Evolutionary conservation across 2,888 invertebrate species (phyloP), one percentile per base, ranked within the genome.

Genomic region (Tetranychus piercei): DNA sequence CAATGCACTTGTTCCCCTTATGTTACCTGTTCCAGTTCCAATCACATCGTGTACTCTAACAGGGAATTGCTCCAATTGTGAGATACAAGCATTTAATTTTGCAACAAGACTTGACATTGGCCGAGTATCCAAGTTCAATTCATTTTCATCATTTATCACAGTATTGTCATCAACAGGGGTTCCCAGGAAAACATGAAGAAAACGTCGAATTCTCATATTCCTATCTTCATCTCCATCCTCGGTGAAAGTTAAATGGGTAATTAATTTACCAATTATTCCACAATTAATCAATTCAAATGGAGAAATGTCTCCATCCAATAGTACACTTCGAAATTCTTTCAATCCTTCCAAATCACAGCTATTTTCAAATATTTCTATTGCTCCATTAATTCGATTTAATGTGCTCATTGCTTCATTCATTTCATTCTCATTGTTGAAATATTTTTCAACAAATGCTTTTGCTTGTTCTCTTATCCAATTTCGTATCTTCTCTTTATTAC

Each of bases 211-310:
- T 73, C 94, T 87, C 77, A 80, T 78, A 75, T 83, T 82, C 70
- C 81, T 77, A 6, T 78, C 6, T 74, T 67, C 75, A 15, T 80
- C 79, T 23, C 78, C 77, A 15, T 82, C 55, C 55, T 55, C 15
- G 11, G 15, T 15, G 15, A 9, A 80, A n/a, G 94, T 92, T 82
- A 99, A 87, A 85, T 90, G 97, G 80, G 88, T 88, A 73, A 94
- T 86, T 80, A 99, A 86, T 15, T 93, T 90, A 80, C 88, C 89
- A 43, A 97, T 90, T 74, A 99, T 87, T 74, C 96, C 96, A 73
- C 94, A 94, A 84, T 97, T 95, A 82, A 95, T 95, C 80, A 99
- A 91, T 86, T 99, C 97, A 85, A 99, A 97, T 1, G 97, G 94
- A 78, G 95, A 96, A 78, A 97, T 93, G 83, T 97, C 96, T 81